Percentiles rank a stretch among this genome's conserved stretches.
Conservation (phyloP, 2,888 invertebrate species). For the Aproaerema taeniolella region DNA sequence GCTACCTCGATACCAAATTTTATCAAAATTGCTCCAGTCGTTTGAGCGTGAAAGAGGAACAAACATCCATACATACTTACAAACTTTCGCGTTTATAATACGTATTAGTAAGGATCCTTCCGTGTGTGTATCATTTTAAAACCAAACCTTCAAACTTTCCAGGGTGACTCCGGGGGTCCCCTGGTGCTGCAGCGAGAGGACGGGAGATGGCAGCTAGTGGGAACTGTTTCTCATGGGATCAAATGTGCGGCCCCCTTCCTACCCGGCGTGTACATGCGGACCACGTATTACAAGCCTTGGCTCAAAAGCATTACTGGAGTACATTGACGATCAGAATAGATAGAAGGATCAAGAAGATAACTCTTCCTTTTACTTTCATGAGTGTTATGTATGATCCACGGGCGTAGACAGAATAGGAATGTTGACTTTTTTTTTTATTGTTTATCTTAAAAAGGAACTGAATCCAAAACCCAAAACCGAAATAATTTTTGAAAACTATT, state of each 20-base stretch:
- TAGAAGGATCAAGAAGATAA: not conserved
- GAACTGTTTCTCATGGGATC: constrained; percentile 96
- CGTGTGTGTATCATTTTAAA: too few relatives aligned
- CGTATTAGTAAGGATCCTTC: too few relatives aligned
- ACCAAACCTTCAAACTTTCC: not conserved
- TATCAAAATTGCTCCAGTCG: too few relatives aligned
- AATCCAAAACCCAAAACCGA: too few relatives aligned
- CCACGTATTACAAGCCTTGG: constrained; percentile 95
- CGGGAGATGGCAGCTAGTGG: constrained; percentile 91
- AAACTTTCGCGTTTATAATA: too few relatives aligned
- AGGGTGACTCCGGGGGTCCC: constrained; percentile 97
- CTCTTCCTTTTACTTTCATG: not conserved
- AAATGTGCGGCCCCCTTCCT: constrained; percentile 95
- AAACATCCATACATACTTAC: too few relatives aligned
- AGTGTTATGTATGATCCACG: not conserved
- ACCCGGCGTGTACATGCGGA: constrained; percentile 96
- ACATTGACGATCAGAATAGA: constrained; percentile 48
- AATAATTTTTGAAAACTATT: too few relatives aligned
- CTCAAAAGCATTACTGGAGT: constrained; percentile 91
- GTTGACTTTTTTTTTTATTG: too few relatives aligned
- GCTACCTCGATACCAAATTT: too few relatives aligned
- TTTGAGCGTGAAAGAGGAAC: too few relatives aligned
- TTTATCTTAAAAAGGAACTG: too few relatives aligned
- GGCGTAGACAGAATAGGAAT: not conserved
- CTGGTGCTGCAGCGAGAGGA: constrained; percentile 89